phyloP scores from a whole-genome alignment of 1,140 invertebrate species.

The Plectrocnemia conspersa region DNA sequence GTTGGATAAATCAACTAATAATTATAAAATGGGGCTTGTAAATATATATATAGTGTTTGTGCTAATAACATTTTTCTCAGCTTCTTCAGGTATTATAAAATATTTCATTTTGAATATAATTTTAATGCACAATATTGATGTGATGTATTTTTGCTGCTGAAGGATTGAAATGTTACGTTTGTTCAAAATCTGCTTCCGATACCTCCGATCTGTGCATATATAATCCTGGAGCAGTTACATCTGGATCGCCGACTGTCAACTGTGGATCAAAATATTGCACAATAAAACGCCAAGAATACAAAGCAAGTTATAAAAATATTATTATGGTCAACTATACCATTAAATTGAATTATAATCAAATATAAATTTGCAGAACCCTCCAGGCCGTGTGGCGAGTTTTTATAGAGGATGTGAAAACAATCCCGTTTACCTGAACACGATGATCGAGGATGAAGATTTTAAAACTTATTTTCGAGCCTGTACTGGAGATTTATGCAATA shows the following conservation, averaged over 20 bases:
- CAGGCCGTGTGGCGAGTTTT: slow-evolving; percentile 47
- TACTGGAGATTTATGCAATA: slow-evolving; percentile 49
- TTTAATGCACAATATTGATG: no score
- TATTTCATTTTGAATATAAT: no score
- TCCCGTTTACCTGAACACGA: slow-evolving; percentile 47
- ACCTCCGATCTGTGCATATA: slow-evolving; percentile 27
- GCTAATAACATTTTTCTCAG: no score
- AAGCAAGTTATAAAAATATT: slow-evolving; percentile 37
- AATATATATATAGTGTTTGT: no score
- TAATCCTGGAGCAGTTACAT: slow-evolving; percentile 34
- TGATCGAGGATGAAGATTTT: slow-evolving; percentile 45
- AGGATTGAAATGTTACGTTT: slow-evolving; percentile 31
- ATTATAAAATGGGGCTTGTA: no score
- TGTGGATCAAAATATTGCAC: slow-evolving; percentile 50
- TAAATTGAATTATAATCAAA: not conserved
- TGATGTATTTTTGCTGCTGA: no score
- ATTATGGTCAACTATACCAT: not conserved
- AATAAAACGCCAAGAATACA: slow-evolving; percentile 48
- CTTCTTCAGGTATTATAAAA: no score
- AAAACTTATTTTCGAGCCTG: slow-evolving; percentile 50
- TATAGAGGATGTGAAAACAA: slow-evolving; percentile 45
- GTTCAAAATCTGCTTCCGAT: slow-evolving; percentile 25
- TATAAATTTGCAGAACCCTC: slow-evolving; percentile 45
- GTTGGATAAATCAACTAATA: no score
- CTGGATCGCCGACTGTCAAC: slow-evolving; percentile 38